Conservation (phyloP, 2,888 invertebrate genomes). For the Philaethria dido region DNA sequence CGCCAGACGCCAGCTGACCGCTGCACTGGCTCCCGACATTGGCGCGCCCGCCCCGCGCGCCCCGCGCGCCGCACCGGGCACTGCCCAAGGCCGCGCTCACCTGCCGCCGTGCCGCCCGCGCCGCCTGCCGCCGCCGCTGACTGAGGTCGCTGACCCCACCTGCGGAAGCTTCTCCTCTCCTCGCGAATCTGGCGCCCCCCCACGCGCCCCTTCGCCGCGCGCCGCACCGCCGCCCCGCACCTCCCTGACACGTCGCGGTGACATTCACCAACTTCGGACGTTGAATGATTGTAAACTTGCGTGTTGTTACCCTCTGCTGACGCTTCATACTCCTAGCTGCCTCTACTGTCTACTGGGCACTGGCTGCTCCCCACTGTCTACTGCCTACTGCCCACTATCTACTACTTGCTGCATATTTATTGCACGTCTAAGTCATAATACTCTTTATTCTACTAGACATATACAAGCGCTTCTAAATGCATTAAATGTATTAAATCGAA, state of each 20-base stretch:
- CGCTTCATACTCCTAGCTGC: background rate
- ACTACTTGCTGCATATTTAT: no score
- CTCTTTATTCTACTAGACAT: background rate
- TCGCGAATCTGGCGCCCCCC: slow-evolving; percentile 55
- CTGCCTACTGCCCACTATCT: background rate
- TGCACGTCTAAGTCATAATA: background rate
- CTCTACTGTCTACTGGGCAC: background rate
- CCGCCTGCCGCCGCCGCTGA: slow-evolving; percentile 72
- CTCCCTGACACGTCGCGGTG: slow-evolving; percentile 46
- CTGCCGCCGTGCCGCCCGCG: slow-evolving; percentile 68
- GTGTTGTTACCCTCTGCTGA: slow-evolving; percentile 9
- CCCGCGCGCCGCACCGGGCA: slow-evolving; percentile 74
- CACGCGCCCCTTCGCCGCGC: slow-evolving; percentile 50
- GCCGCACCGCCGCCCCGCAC: slow-evolving; percentile 45
- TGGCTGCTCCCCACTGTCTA: background rate
- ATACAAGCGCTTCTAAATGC: no score
- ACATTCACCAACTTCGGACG: slow-evolving; percentile 65
- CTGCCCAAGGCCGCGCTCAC: no score
- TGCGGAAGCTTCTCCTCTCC: slow-evolving; percentile 76
- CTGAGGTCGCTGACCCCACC: slow-evolving; percentile 74
- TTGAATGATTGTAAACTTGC: slow-evolving; percentile 60
- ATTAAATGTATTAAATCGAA: no score
- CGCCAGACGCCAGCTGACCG: slow-evolving; percentile 83
- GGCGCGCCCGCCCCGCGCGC: slow-evolving; percentile 76
- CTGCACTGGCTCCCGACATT: slow-evolving; percentile 84